Evolutionary conservation across 2,797 vertebrate genomes (phyloP).

Genomic region (Eidolon dupreanum): DNA sequence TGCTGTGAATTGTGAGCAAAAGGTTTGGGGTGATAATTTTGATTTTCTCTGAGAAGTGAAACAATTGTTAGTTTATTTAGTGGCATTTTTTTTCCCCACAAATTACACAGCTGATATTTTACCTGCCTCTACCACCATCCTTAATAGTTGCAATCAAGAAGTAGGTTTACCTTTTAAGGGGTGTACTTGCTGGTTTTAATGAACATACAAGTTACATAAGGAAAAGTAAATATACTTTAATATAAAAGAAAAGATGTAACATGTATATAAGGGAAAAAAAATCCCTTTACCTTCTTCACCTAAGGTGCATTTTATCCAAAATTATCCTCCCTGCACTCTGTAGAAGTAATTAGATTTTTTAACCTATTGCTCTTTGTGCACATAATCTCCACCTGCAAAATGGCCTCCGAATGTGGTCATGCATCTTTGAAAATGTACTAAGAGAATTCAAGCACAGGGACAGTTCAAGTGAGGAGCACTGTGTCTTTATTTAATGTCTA

Average conservation of each 20-base stretch:
- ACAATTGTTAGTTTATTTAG: neutral
- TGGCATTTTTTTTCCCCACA: neutral
- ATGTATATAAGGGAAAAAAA: neutral
- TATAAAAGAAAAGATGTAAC: neutral
- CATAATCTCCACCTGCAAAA: neutral
- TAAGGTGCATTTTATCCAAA: neutral
- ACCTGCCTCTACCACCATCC: neutral
- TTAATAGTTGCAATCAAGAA: neutral
- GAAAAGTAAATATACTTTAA: slow-evolving; percentile 13
- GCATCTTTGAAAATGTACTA: neutral
- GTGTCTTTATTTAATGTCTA: neutral
- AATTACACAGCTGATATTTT: neutral
- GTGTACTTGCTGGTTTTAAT: neutral
- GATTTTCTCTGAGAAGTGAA: neutral
- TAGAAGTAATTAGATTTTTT: neutral
- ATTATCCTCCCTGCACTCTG: neutral
- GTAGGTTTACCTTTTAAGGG: neutral
- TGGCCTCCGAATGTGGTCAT: neutral
- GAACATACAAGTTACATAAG: neutral
- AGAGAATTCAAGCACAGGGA: neutral
- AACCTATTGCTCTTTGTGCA: neutral
- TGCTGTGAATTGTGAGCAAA: neutral
- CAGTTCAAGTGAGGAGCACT: neutral
- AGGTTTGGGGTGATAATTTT: neutral
- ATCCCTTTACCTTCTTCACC: neutral